Evolutionary conservation across 2,113 vertebrate species (phyloP), one percentile per base, ranked within the genome.

Genomic region (Caranx melampygus): DNA sequence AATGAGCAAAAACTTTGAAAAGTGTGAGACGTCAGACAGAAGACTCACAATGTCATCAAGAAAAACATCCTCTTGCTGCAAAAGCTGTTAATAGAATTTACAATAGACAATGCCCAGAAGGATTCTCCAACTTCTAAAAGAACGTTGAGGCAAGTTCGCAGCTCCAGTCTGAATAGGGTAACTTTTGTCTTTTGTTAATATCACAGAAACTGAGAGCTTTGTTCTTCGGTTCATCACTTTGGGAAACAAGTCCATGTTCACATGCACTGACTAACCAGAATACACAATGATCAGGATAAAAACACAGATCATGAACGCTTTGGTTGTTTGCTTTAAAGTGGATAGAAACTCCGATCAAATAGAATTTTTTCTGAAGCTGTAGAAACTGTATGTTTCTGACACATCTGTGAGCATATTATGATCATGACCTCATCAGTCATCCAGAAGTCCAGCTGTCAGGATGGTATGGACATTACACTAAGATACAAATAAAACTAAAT

Each of bases 41-140:
- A 62, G 35, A 44, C 51, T 59, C 58, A 44, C 79, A 81, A 66
- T 83, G 70, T 83, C 84, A 76, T 78, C 49, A 42, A 64, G 59
- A 70, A 85, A 85, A 54, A 73, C n/a, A 80, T 65, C 62, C 20
- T 13, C 0, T 5, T 37, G 12, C 61, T 42, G 59, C 54, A 33
- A 31, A 75, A 20, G 20, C 40, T 15, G 35, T 64, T 59, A 61
- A 78, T 77, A 42, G 55, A 84, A 68, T 64, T 33, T 35, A 72
- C 42, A 49, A 49, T 37, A 66, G 67, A 87, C 42, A 21, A 75
- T 72, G 20, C 37, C 60, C 55, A 44, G 37, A 3, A 34, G 21
- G 26, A 51, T 37, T 67, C n/a, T 47, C 8, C 12, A 58, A 52
- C 18, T 76, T 62, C 63, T 52, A 15, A 73, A 73, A 75, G 52